Evolutionary conservation across 2,113 vertebrate genomes (phyloP), one percentile per base, ranked within the genome.

Genomic region (Chaetodon auriga): DNA sequence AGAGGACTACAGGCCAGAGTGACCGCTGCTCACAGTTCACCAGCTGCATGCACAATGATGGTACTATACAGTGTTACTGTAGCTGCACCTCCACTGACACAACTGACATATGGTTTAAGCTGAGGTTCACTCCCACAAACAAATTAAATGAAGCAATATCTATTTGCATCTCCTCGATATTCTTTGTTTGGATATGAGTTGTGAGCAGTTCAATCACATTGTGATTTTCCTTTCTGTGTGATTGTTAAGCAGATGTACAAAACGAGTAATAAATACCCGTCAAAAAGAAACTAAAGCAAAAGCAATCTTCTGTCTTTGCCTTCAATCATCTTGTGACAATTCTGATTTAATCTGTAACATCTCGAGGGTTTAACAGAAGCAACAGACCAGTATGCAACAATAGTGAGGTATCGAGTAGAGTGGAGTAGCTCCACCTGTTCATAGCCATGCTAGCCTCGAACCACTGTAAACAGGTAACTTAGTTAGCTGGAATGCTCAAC

Each of bases 11-110:
- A 36, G 63, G 64, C 63, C 35, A 48, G 51, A 60, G 18, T 16
- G 36, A 62, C 76, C 21, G n/a, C 83, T 65, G 45, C 45, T 87
- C 57, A 74, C 54, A 23, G 18, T 41, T 63, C 64, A 69, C 55
- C 78, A 74, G 45, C n/a, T 45, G 54, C 1, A 64, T 45, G 6
- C 23, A 66, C 23, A 25, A 23, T 10, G 8, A 21, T 48, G 35
- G 35, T 51, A 21, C 15, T n/a, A 15, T n/a, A 68, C 23, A 55
- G 30, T 15, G 36, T 43, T 49, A 16, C 19, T 46, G 5, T 15
- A 49, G 41, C n/a, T 12, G 10, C 6, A 45, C 13, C 16, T 21
- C 3, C 30, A 21, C 5, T 60, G 19, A 74, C 36, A 45, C 25
- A 46, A 10, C 5, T 23, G 14, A 6, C 35, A 46, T 45, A 1